Evolutionary conservation across 2,888 invertebrate genomes (phyloP).

Genomic region (Leptinotarsa rubiginosa): DNA sequence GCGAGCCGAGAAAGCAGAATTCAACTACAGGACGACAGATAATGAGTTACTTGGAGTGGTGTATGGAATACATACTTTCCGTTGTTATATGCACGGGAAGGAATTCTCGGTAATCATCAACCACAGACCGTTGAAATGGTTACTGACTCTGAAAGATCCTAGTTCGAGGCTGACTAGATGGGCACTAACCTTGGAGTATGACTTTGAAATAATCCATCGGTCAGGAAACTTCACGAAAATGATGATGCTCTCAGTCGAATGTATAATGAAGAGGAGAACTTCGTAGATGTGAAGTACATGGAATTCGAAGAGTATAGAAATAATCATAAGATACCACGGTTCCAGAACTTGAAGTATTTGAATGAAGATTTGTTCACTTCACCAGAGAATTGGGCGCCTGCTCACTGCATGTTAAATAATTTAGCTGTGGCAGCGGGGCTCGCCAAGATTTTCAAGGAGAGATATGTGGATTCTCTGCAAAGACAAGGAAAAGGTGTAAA

Average conservation of each 20-base stretch:
- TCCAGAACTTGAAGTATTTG: too few species aligned
- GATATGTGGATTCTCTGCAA: neutral
- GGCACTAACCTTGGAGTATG: slow-evolving; percentile 30
- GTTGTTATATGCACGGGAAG: neutral
- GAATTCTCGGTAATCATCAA: slow-evolving; percentile 23
- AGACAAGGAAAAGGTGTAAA: slow-evolving; percentile 9
- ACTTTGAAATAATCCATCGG: slow-evolving; percentile 29
- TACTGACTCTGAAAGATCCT: slow-evolving; percentile 23
- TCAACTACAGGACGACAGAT: slow-evolving; percentile 17
- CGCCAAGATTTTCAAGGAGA: slow-evolving; percentile 17
- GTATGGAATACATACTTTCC: slow-evolving; percentile 12
- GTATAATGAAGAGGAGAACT: too few species aligned
- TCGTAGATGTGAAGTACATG: too few species aligned
- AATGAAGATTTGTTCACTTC: neutral
- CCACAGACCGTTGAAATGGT: slow-evolving; percentile 24
- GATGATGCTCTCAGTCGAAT: too few species aligned
- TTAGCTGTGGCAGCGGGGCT: slow-evolving; percentile 10
- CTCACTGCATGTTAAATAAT: slow-evolving; percentile 11
- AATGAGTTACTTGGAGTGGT: slow-evolving; percentile 18
- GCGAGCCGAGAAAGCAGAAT: slow-evolving; percentile 32
- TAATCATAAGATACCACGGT: too few species aligned
- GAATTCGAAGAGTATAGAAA: too few species aligned
- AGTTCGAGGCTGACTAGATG: neutral
- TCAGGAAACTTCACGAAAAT: slow-evolving; percentile 2
- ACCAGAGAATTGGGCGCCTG: slow-evolving; percentile 17